phyloP scores from a whole-genome alignment of 2,888 invertebrate genomes.

The Mantis religiosa region DNA sequence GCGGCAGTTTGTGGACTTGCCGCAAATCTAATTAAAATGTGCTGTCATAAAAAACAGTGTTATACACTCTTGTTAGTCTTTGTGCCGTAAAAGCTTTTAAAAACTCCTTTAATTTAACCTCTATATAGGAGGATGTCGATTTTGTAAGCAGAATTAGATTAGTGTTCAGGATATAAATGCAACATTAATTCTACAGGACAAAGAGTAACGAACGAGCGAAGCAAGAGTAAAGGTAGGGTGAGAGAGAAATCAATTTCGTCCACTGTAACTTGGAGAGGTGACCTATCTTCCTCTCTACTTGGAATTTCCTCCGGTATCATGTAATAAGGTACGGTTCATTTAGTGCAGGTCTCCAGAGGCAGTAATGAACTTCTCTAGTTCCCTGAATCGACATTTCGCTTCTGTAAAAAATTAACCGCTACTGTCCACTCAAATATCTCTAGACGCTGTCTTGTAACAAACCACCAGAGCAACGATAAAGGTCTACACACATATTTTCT shows the following conservation, averaged over 20 bases:
- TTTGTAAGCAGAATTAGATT: background rate
- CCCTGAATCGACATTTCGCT: background rate
- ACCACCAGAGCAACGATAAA: too few species aligned
- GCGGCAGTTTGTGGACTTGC: background rate
- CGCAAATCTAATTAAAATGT: conserved; percentile 13
- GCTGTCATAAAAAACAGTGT: background rate
- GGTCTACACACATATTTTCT: too few species aligned
- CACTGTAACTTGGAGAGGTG: background rate
- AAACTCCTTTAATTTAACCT: conserved; percentile 16
- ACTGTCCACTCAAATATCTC: too few species aligned
- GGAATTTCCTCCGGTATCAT: background rate
- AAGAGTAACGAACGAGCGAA: background rate
- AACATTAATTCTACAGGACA: conserved; percentile 7
- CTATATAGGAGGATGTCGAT: background rate
- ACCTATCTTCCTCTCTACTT: background rate
- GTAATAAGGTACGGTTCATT: background rate
- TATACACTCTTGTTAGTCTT: background rate
- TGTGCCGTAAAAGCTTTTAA: conserved; percentile 14
- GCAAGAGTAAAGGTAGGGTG: background rate
- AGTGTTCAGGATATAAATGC: background rate
- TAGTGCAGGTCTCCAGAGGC: background rate
- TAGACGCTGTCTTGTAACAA: too few species aligned
- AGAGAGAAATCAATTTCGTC: background rate
- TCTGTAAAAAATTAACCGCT: too few species aligned
- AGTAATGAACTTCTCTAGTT: background rate